Evolutionary conservation across 2,113 vertebrate genomes (phyloP).

Genomic region (Lycocorax pyrrhopterus): DNA sequence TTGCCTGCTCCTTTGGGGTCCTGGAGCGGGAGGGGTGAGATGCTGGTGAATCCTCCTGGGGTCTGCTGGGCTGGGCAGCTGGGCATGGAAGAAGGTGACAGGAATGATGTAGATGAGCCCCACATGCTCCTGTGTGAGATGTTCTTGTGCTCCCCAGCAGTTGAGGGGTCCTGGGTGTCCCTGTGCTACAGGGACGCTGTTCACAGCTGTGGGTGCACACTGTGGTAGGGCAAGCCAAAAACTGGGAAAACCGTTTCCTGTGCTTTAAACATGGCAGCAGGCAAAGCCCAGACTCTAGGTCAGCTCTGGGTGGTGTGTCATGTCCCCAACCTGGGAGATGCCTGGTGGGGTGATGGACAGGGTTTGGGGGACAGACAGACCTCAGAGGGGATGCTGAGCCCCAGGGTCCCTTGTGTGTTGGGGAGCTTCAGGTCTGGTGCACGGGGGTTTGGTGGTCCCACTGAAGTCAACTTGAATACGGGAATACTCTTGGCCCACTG

Average conservation of each 20-base stretch:
- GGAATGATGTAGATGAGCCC: background rate
- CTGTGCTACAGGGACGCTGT: background rate
- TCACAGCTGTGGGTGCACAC: fast-evolving
- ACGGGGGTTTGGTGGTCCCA: background rate
- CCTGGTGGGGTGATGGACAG: fast-evolving
- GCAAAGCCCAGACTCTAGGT: background rate
- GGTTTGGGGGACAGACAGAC: background rate
- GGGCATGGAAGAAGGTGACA: background rate
- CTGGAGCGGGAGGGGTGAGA: fast-evolving
- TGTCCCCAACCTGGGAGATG: fast-evolving
- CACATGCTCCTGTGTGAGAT: fast-evolving
- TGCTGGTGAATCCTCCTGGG: fast-evolving
- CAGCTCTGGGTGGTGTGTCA: background rate
- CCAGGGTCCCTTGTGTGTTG: background rate
- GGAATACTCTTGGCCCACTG: background rate
- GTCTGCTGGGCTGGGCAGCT: background rate
- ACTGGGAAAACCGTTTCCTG: background rate
- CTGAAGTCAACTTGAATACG: fast-evolving
- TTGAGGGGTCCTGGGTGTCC: fast-evolving
- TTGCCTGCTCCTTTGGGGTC: fast-evolving
- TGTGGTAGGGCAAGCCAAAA: fast-evolving
- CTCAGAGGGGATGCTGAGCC: background rate
- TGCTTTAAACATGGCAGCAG: background rate
- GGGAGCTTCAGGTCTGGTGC: background rate
- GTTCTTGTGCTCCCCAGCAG: background rate